Base-by-base conservation (phyloP, 2,113 vertebrate genomes). In the Chionomys nivalis region DNA sequence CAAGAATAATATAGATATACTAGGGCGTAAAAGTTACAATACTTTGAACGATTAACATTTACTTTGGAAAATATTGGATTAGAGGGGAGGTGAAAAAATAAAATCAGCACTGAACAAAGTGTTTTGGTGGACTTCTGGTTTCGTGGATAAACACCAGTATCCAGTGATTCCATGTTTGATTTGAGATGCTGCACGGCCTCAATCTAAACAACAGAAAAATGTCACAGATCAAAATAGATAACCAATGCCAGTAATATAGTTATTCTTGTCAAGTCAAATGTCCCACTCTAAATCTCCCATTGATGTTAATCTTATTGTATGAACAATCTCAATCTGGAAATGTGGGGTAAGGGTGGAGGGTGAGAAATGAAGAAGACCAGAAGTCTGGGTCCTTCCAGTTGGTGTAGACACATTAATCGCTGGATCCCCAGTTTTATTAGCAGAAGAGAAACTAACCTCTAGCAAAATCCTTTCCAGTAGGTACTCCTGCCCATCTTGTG, bases 1-100 rank as follows among this genome's bases (percentile, higher is more conserved):
- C 61, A 52, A 94, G 49, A 92, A 39, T 87, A 44, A 33, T 61
- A 42, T 26, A 90, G 78, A 88, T 24, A 92, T 81, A 89, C 63
- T 31, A 87, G 42, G 47, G 49, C 13, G 55, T 75, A 66, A 83
- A 75, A 55, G 33, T 68, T 36, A 82, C 0, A 33, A 11, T 76
- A 61, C 12, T 75, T 82, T 3, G 47, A 1, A 96, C n/a, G 3
- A 79, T 78, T 94, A 82, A 16, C 72, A n/a, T n/a, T 68, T 36
- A 78, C 47, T 33, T 39, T 87, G 33, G 52, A 61, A 94, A 96
- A 91, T 39, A 76, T 3, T 7, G 49, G 36, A 21, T 72, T 72
- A 17, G 33, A 36, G 36, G 12, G 28, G 4, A 73, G 93, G 55
- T 78, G n/a, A 63, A 68, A 36, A 52, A n/a, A 63, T 39, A 63